phyloP scores from a whole-genome alignment of 2,113 vertebrate genomes.

The Parotia lawesii region DNA sequence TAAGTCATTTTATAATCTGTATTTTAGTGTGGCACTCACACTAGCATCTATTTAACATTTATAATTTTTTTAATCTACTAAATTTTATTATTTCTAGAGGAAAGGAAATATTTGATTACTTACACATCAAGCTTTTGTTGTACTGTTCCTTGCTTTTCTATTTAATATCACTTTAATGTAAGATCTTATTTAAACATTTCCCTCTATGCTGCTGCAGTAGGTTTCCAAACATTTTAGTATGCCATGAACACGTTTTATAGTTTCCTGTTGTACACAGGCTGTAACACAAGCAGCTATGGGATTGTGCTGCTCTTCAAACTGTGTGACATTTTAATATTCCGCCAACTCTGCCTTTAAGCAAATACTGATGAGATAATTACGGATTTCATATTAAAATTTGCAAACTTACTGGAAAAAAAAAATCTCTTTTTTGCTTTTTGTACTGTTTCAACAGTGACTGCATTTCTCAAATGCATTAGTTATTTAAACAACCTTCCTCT shows the following conservation, averaged over 20 bases:
- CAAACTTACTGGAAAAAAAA: neutral
- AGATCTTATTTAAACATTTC: neutral
- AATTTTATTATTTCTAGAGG: neutral
- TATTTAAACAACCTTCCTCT: neutral
- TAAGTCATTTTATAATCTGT: neutral
- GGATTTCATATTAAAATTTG: neutral
- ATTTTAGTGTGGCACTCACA: neutral
- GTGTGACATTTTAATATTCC: conserved; percentile 1
- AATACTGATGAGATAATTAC: neutral
- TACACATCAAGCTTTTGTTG: neutral
- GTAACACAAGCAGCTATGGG: neutral
- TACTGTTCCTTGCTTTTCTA: neutral
- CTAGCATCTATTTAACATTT: neutral
- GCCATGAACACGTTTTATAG: neutral
- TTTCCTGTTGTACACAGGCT: neutral
- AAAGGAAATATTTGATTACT: neutral
- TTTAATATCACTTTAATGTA: neutral
- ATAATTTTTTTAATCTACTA: neutral
- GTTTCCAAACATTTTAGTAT: neutral
- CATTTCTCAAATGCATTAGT: neutral
- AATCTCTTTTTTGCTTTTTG: neutral
- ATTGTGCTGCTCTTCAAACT: conserved; percentile 6
- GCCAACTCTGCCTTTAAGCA: conserved; percentile 13
- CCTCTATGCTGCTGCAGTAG: neutral
- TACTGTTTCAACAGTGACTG: neutral